Conservation (phyloP, 2,797 vertebrate species). For the Muscicapa striata region DNA sequence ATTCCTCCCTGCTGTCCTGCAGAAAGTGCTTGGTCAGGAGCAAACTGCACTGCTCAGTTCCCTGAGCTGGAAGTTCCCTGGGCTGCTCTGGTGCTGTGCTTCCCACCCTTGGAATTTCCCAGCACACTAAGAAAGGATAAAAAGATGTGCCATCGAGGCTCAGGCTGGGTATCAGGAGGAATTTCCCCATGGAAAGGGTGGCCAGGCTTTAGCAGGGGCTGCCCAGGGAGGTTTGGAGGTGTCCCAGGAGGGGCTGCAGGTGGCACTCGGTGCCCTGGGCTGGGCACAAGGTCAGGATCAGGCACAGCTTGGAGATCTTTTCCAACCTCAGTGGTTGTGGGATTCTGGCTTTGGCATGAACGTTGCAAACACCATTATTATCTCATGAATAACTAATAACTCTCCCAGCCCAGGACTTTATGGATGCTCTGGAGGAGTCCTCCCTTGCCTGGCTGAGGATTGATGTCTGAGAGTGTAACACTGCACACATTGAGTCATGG, state of each 20-base stretch:
- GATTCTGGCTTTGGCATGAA: background rate
- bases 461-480: slow-evolving; percentile 53
- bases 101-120: background rate
- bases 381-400: slow-evolving; percentile 41
- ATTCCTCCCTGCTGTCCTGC: background rate
- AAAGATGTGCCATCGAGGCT: background rate
- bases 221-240: background rate
- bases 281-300: background rate
- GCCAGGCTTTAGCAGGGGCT: fast-evolving
- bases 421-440: slow-evolving; percentile 23
- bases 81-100: background rate
- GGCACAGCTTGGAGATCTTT: background rate
- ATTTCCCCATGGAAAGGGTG: background rate
- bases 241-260: fast-evolving
- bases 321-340: background rate
- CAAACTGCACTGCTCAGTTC: background rate
- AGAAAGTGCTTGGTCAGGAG: background rate
- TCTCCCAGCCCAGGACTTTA: background rate
- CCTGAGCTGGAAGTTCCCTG: background rate
- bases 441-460: slow-evolving; percentile 34
- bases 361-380: background rate
- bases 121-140: background rate
- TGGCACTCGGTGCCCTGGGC: background rate
- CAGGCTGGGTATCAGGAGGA: background rate
- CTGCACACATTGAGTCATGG: slow-evolving; percentile 28